Percentiles rank a stretch among this genome's conserved stretches.
These are phyloP conservation scores for Isaurus tuberculatus DNA, from an alignment of 92 coral and sea anemone genomes.

Conservation along the genomic window DNA sequence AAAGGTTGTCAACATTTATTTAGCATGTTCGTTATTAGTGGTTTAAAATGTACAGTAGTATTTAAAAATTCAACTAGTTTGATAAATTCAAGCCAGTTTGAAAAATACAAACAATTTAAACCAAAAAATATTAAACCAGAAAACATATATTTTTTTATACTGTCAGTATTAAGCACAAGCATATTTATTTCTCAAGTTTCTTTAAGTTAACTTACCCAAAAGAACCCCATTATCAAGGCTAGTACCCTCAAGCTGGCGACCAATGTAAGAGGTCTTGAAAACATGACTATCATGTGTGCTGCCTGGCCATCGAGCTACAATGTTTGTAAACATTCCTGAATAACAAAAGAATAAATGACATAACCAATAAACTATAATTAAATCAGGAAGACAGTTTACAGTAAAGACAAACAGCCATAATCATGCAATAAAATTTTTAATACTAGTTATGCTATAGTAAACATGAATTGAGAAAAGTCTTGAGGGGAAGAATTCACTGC, in stretches of 20 bases:
- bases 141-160: background rate
- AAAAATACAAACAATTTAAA: too few species aligned
- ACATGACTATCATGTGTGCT: conserved; percentile 50
- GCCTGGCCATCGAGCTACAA: conserved; percentile 58
- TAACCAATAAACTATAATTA: background rate
- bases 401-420: background rate
- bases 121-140: too few species aligned
- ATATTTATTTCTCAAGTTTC: background rate
- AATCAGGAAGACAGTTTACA: conserved; percentile 1
- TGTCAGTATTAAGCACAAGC: background rate
- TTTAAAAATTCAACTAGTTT: too few species aligned
- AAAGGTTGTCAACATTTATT: too few species aligned
- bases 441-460: background rate
- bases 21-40: too few species aligned
- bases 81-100: too few species aligned
- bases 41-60: too few species aligned
- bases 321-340: conserved; percentile 45
- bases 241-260: conserved; percentile 47
- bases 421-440: background rate
- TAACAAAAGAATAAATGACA: background rate
- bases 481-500: background rate
- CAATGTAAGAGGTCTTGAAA: conserved; percentile 43
- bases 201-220: conserved; percentile 38
- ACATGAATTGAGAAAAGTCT: background rate
- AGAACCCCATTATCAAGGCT: conserved; percentile 50